These are phyloP conservation scores for Potorous gilbertii DNA, from an alignment of 2,797 vertebrate species.

Conservation along the genomic window DNA sequence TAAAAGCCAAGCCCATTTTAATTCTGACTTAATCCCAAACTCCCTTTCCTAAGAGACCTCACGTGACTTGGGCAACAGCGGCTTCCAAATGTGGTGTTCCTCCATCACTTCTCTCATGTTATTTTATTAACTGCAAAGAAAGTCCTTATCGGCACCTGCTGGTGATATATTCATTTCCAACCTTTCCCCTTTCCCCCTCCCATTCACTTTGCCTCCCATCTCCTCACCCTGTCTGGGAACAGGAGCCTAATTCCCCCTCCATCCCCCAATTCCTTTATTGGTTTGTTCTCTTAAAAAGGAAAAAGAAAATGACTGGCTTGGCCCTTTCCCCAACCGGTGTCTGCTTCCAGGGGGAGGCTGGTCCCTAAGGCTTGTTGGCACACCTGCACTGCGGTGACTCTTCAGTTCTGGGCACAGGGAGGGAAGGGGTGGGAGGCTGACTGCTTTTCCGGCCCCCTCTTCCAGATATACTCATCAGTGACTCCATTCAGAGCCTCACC, in stretches of 20 bases:
- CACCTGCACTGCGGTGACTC: background rate
- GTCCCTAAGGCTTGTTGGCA: background rate
- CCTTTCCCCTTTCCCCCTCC: background rate
- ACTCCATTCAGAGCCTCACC: background rate
- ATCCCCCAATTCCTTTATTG: background rate
- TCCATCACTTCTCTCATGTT: background rate
- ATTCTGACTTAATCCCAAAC: conserved; percentile 3
- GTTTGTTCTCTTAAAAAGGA: background rate
- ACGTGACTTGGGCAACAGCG: background rate
- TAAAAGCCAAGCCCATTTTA: conserved; percentile 9
- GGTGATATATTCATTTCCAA: background rate
- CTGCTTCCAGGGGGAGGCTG: background rate
- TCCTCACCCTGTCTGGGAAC: background rate
- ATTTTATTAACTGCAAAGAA: background rate
- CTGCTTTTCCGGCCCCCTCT: background rate
- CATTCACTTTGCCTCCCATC: background rate
- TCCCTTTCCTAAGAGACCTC: background rate
- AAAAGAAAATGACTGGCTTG: background rate
- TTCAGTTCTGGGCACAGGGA: background rate
- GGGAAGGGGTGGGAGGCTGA: background rate
- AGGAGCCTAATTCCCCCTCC: background rate
- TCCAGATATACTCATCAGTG: background rate
- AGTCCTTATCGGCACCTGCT: background rate
- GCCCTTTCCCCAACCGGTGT: background rate
- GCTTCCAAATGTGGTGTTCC: rapidly evolving